These are phyloP conservation scores for Cranoglanis bouderius DNA, from an alignment of 2,113 vertebrate species.

Conservation along the genomic window DNA sequence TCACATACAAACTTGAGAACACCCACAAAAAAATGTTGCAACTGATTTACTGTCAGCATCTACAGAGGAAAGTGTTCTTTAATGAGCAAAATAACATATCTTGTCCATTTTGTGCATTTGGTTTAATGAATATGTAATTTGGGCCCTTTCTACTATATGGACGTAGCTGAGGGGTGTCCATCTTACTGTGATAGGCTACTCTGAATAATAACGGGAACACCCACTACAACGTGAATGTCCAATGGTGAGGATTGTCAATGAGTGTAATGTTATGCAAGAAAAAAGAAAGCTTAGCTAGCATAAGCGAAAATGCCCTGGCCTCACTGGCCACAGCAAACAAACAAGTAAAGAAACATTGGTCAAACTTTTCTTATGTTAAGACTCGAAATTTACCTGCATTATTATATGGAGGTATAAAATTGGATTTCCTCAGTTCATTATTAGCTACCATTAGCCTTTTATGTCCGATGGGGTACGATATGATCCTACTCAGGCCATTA, in stretches of 20 bases:
- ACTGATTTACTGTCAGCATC: neutral
- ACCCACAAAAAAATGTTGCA: neutral
- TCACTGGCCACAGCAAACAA: neutral
- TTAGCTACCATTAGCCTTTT: neutral
- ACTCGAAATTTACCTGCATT: no score
- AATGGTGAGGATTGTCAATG: neutral
- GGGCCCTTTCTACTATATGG: neutral
- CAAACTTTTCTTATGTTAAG: neutral
- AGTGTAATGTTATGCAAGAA: neutral
- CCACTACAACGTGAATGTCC: neutral
- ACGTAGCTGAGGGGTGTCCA: no score
- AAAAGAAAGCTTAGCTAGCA: neutral
- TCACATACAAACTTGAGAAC: neutral
- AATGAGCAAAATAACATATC: neutral
- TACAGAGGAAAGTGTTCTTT: no score
- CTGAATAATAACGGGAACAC: neutral
- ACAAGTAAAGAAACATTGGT: neutral
- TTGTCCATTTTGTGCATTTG: neutral
- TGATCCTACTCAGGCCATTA: neutral
- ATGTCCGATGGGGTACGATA: neutral
- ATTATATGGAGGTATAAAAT: neutral
- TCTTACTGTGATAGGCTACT: neutral
- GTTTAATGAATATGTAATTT: neutral
- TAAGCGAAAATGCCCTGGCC: no score
- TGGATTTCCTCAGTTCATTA: neutral